Evolutionary conservation across 2,797 vertebrate genomes (phyloP), one percentile per base, ranked within the genome.

Genomic region (Pteronotus mesoamericanus): DNA sequence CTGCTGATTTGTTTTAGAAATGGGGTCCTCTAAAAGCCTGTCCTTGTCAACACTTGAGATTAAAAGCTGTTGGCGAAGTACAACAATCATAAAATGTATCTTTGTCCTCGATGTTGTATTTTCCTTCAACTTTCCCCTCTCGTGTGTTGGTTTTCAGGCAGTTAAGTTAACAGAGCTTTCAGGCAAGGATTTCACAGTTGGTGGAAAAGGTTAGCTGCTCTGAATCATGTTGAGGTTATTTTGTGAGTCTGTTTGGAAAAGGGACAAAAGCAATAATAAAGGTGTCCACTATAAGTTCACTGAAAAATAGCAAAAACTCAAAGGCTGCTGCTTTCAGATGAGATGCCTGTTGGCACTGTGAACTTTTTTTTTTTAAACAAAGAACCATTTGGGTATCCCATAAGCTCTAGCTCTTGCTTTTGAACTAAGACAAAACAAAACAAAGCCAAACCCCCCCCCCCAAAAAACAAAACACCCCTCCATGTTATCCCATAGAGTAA

Each of bases 301-400:
- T 34, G 53, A 85, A 94, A 85, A 78, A 57, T 3, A 61, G 29
- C 64, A 89, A 61, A 93, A 51, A 32, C 2, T 53, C 42, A 86
- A 90, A 92, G 69, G 44, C 26, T 84, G 26, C 6, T 68, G 26
- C 29, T 94, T 46, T 68, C 37, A 48, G 21, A n/a, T 39, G 51
- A 78, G 64, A 84, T 42, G 34, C 21, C 24, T 4, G 18, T 34
- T 44, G 39, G 64, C 21, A 46, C 18, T 34, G 57, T 34, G 75
- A 68, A 72, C 84, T 83, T 82, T 85, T 78, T 82, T 85, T 78
- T 68, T 84, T 39, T 34, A 79, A 95, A 80, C 57, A 85, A 89
- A 75, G 9, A 42, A 44, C 16, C 18, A 37, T 78, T 53, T 66
- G 72, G 11, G 5, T 68, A 24, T 55, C 24, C 86, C 18, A 51